These are phyloP conservation scores for Cyprinodon brontotheroides DNA, from an alignment of 2,113 vertebrate species.

Conservation along the genomic window DNA sequence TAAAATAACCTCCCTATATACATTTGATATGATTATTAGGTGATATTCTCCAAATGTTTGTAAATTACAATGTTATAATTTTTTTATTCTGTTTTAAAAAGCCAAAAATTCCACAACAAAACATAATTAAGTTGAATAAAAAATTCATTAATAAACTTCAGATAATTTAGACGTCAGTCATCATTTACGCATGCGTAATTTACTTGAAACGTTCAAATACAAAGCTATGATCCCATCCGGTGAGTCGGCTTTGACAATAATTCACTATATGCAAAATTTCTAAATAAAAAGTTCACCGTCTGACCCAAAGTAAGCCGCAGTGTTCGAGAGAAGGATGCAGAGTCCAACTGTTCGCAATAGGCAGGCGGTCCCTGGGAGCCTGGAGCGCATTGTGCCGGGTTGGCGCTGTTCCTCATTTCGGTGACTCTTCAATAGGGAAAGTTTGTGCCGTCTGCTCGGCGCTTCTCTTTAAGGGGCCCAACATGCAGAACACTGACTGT, in stretches of 20 bases:
- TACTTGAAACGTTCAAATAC: background rate
- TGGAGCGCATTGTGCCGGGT: conserved; percentile 88
- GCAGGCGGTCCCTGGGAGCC: conserved; percentile 83
- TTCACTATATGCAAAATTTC: background rate
- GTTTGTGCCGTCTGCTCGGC: conserved; percentile 68
- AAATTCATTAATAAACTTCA: background rate
- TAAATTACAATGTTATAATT: no score
- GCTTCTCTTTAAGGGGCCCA: conserved; percentile 75
- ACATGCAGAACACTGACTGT: conserved; percentile 58
- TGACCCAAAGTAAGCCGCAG: conserved; percentile 95
- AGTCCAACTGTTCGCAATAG: conserved; percentile 81
- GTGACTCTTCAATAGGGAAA: conserved; percentile 80
- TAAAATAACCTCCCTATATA: no score
- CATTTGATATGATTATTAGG: no score
- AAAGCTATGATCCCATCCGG: background rate
- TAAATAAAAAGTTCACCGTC: conserved; percentile 46
- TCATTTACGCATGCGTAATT: conserved; percentile 45
- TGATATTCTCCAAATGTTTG: no score
- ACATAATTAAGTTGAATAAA: background rate
- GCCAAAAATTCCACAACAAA: background rate
- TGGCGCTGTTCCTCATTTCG: conserved; percentile 86
- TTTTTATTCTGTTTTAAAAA: background rate
- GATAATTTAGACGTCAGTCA: conserved; percentile 3
- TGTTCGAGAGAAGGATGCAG: conserved; percentile 81
- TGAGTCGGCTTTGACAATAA: conserved; percentile 10